Conservation (phyloP, 2,797 vertebrate genomes). For the Bothrops alternatus region DNA sequence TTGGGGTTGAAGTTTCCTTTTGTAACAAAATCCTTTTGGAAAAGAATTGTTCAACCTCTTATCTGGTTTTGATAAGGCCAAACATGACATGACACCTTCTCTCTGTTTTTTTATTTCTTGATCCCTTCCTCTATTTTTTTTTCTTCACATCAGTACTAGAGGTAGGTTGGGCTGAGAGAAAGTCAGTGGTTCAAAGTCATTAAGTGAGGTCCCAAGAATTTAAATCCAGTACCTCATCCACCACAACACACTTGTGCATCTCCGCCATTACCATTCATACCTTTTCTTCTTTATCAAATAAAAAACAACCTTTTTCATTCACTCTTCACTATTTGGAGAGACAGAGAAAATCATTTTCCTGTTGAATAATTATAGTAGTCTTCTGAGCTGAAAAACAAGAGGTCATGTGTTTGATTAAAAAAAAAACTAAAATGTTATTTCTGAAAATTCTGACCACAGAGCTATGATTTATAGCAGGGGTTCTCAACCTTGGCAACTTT, state of each 20-base stretch:
- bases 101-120: neutral
- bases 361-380: neutral
- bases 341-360: neutral
- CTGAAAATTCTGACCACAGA: neutral
- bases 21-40: neutral
- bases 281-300: neutral
- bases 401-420: neutral
- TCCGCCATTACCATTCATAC: neutral
- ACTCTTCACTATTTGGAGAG: neutral
- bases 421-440: neutral
- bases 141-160: neutral
- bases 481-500: no score
- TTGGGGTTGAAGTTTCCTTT: neutral
- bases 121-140: neutral
- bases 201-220: neutral
- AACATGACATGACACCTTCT: neutral
- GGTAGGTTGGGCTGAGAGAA: neutral
- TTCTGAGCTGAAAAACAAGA: neutral
- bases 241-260: neutral
- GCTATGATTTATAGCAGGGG: neutral
- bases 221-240: neutral
- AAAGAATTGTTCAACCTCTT: neutral
- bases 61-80: neutral
- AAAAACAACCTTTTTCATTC: neutral
- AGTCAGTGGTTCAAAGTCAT: neutral